These are phyloP conservation scores for Noturus placidus DNA, from an alignment of 2,113 vertebrate species.

Conservation along the genomic window DNA sequence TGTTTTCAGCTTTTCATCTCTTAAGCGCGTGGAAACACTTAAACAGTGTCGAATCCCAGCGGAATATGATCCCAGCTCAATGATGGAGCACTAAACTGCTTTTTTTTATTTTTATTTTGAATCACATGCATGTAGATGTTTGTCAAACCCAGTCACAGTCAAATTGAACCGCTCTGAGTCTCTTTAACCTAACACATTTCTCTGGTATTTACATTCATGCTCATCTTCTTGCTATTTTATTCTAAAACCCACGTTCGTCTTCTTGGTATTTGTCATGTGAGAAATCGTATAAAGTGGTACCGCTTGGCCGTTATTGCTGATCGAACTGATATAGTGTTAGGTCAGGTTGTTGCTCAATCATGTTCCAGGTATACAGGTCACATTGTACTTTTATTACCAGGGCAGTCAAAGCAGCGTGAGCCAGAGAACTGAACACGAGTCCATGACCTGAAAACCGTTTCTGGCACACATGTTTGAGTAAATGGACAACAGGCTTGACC, in stretches of 20 bases:
- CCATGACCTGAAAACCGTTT: not conserved
- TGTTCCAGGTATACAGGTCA: slow-evolving; percentile 36
- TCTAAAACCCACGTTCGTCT: not conserved
- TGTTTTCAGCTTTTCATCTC: not conserved
- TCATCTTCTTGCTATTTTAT: not conserved
- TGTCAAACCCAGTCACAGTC: not conserved
- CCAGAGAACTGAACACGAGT: slow-evolving; percentile 15
- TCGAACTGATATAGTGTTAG: slow-evolving; percentile 3
- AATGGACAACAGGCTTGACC: not conserved
- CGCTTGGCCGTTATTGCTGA: slow-evolving; percentile 1
- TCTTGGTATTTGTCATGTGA: slow-evolving; percentile 10
- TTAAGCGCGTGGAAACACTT: not conserved
- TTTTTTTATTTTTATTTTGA: not conserved
- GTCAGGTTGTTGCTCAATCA: not conserved
- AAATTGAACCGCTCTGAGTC: not conserved
- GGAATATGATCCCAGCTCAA: not conserved
- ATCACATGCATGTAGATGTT: not conserved
- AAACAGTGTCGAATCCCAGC: not conserved
- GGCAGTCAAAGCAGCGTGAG: not conserved
- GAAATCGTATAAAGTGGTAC: not conserved
- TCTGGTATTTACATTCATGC: not conserved
- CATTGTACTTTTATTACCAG: slow-evolving; percentile 38
- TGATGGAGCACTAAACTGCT: not conserved
- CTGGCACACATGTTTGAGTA: not conserved
- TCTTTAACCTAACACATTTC: not conserved